Percentiles rank a stretch among this genome's conserved stretches.
Conservation (phyloP, 2,888 invertebrate species). For the Rotaria magnacalcarata region DNA sequence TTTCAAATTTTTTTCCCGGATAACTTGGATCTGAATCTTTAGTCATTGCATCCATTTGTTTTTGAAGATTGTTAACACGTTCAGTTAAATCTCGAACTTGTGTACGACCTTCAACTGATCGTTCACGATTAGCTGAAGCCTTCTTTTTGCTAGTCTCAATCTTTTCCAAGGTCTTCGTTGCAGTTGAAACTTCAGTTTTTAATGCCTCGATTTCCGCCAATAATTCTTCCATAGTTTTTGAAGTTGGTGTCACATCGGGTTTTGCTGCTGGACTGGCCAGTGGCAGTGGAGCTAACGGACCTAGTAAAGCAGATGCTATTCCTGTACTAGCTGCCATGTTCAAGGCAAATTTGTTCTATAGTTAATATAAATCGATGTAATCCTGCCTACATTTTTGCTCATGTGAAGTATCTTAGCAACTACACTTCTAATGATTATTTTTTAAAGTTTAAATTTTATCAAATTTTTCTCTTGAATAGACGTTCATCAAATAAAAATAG, state of each 20-base stretch:
- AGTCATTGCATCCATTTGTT: neutral
- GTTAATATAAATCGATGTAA: neutral
- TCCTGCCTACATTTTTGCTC: neutral
- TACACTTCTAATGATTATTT: neutral
- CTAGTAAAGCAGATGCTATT: neutral
- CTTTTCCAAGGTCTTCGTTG: neutral
- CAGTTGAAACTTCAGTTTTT: neutral
- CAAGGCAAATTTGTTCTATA: neutral
- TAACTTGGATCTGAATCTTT: neutral
- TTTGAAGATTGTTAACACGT: neutral
- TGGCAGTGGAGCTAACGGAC: neutral
- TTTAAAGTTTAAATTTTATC: neutral
- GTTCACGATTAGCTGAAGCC: neutral
- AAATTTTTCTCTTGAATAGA: neutral
- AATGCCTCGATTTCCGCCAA: neutral
- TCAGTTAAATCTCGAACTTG: neutral
- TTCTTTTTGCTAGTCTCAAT: neutral
- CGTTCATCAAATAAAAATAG: neutral
- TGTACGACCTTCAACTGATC: neutral
- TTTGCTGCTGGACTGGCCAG: neutral
- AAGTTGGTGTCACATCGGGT: too few relatives aligned
- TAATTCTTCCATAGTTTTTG: neutral
- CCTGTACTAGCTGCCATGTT: neutral
- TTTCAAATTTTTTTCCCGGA: neutral
- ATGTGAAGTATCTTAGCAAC: conserved; percentile 7